Base-by-base conservation (phyloP, 2,888 invertebrate genomes). In the Apomyelois bistriatella region DNA sequence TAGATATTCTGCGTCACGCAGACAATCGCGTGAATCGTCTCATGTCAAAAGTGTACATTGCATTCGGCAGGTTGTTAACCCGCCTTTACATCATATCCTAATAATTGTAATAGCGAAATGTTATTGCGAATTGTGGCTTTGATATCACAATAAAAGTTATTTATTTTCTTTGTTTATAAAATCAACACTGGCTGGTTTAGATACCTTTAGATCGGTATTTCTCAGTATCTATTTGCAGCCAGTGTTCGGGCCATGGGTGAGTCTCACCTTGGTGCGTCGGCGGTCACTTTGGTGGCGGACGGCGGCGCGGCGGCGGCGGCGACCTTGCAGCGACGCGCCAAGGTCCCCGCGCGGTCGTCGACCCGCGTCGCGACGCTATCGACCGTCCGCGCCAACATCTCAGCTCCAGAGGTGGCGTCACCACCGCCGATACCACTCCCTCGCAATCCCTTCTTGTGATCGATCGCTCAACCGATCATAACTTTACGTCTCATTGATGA, bases 291-390 rank as follows among this genome's bases (percentile, higher is more conserved):
- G 53, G 13, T 52, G 52, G 54, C 52, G 56, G 53, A 59, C 59
- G 61, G 62, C 62, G 64, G 69, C 77, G 81, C 76, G 68, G 68
- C 70, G 69, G 56, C 70, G 61, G n/a, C n/a, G 64, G 69, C 77
- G 76, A 74, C 81, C 81, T 81, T 79, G 81, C 76, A 69, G 68
- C 70, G 69, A 56, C 70, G 61, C 76, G 71, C 66, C 80, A 76
- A 80, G 81, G 79, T 75, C 72, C 65, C 66, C 52, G 48, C 28
- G 37, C 68, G 79, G 73, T 52, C 78, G 69, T 58, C 68, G 76
- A 73, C 72, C 78, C 68, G 67, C 71, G 63, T 61, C 67, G 66
- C 61, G 64, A 53, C 68, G 66, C 58, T 65, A 67, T 67, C 71
- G 67, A 66, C 67, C 68, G 66, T 53, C 48, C 41, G 10, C 53